Evolutionary conservation across 2,797 vertebrate species (phyloP).

Genomic region (Okamejei kenojei): DNA sequence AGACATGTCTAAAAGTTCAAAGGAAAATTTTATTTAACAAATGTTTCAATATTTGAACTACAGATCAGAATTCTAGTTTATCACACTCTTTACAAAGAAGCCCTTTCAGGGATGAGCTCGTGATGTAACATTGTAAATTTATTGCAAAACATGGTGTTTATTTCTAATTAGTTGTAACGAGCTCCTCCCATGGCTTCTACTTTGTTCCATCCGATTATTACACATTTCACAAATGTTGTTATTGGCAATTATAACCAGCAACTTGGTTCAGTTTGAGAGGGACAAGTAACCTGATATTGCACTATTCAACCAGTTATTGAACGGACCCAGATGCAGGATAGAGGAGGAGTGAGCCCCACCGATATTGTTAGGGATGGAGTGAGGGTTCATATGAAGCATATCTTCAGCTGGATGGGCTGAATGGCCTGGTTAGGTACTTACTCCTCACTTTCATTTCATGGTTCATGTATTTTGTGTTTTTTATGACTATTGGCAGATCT

Average conservation of each 20-base stretch:
- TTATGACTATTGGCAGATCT: too few relatives aligned
- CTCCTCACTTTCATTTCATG: too few relatives aligned
- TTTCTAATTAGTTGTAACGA: not conserved
- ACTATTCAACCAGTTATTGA: not conserved
- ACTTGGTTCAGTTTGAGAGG: not conserved
- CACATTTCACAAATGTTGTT: not conserved
- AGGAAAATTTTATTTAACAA: conserved; percentile 7
- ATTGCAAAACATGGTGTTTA: not conserved
- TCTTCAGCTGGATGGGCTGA: not conserved
- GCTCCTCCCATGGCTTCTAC: not conserved
- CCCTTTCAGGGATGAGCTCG: not conserved
- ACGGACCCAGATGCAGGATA: not conserved
- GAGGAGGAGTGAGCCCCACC: not conserved
- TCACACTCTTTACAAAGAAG: conserved; percentile 1
- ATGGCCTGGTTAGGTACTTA: not conserved
- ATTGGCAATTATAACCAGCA: not conserved
- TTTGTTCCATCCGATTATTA: not conserved
- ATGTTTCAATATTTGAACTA: conserved; percentile 14
- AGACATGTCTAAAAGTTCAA: not conserved
- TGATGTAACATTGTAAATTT: not conserved
- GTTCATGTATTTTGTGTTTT: too few relatives aligned
- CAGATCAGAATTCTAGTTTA: not conserved
- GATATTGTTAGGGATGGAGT: too few relatives aligned
- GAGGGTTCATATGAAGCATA: not conserved
- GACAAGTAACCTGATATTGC: not conserved